These are phyloP conservation scores for Zosterops pallidus DNA, from an alignment of 2,113 vertebrate species.

Conservation along the genomic window DNA sequence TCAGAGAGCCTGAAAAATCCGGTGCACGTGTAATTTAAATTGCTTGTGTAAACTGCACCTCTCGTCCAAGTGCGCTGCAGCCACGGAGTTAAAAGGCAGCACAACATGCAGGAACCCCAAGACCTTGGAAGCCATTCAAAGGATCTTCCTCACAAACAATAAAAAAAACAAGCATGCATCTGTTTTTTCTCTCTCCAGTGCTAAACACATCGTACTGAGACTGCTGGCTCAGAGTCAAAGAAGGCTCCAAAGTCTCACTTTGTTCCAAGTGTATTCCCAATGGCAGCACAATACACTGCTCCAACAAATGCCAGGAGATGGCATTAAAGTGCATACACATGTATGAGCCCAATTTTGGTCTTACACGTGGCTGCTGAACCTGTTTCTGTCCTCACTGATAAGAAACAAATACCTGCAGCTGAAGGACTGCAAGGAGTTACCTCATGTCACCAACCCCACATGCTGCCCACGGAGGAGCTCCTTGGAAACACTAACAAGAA, in stretches of 20 bases:
- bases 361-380: background rate
- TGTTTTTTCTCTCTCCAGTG: background rate
- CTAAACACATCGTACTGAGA: background rate
- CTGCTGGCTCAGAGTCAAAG: background rate
- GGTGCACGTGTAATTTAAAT: background rate
- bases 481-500: background rate
- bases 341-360: background rate
- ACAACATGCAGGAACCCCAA: background rate
- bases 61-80: background rate
- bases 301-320: background rate
- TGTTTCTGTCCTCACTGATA: background rate
- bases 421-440: background rate
- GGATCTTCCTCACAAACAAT: background rate
- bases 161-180: background rate
- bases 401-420: background rate
- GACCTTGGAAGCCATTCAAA: conserved; percentile 8
- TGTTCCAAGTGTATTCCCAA: background rate
- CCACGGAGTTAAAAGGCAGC: background rate
- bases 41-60: background rate
- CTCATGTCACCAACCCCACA: background rate
- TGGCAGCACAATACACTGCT: background rate
- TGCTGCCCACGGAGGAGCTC: background rate
- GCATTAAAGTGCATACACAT: background rate
- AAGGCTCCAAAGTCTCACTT: background rate
- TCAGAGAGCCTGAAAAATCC: rapidly evolving